Evolutionary conservation across 1,140 invertebrate genomes (phyloP), one percentile per base, ranked within the genome.

Genomic region (Drosophila ogumai): DNA sequence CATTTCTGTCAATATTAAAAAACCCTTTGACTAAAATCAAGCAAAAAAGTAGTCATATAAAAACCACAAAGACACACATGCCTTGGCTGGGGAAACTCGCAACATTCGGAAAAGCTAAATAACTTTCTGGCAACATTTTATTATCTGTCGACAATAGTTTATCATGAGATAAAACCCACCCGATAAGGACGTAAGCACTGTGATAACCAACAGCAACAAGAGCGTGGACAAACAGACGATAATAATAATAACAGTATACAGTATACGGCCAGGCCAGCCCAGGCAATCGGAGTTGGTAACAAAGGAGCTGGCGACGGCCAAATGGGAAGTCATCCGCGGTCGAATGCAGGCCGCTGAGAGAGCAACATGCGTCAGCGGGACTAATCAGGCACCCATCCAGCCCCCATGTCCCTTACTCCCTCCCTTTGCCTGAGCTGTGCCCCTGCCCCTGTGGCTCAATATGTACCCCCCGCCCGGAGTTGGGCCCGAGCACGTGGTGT

Each of bases 201-300:
- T 82, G 82, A 86, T 87, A 86, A 88, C 71, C 68, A 58, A 50
- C 52, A 69, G 54, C 61, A 73, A 68, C 65, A 68, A 68, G 73
- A 78, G 68, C 60, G 67, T 74, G 68, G 76, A 87, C 84, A 87
- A 88, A 87, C 84, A 87, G 58, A 88, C 80, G 76, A 84, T 87
- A 87, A 87, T 87, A 87, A 88, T 88, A 87, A 87, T 87, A 87
- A 87, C 57, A 88, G 84, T 84, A 79, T 73, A 79, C 68, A 54
- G 50, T 19, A 17, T 50, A 50, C 50, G 1, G 49, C 49, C 49
- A 2, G 50, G 17, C 50, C 50, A 36, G 49, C 28, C 72, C 79
- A 64, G 52, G 71, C 67, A 85, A 65, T 68, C 46, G 72, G 81
- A 75, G 75, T 79, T 79, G 72, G 76, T 59, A 65, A 80, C 81